Evolutionary conservation across 2,888 invertebrate genomes (phyloP), one percentile per base, ranked within the genome.

Genomic region (Luperina nickerlii): DNA sequence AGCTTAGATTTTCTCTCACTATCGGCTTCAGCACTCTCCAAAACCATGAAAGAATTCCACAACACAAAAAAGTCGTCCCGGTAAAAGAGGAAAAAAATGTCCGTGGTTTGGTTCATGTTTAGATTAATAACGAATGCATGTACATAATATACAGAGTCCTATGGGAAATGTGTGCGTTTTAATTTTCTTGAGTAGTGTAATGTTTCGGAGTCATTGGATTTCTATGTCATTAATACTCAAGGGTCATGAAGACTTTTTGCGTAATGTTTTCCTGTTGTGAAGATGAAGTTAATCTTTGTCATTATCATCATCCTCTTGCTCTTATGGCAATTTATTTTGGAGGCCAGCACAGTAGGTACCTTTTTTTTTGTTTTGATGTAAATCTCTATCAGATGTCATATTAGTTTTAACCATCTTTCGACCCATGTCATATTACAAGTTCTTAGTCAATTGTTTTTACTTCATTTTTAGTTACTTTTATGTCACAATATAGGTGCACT

Each of bases 151-250:
- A 27, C 62, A 15, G 8, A 60, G 15, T 51, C 76, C 79, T 68
- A 24, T n/a, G 79, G 60, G 87, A 48, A 7, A 51, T 11, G 67
- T 42, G 9, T 38, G 42, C 51, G 60, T 76, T 74, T 86, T 83
- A 79, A 83, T 86, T 86, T 76, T 70, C 45, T 38, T 66, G 74
- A 86, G 83, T 83, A 84, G 27, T 74, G 54, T 74, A 54, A 60
- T 54, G 54, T 76, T 65, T 65, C 38, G n/a, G 2, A 68, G 38
- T 6, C 82, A 57, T 62, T 57, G 48, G 45, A 65, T 74, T 65
- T 67, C 2, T 63, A 27, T 57, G 54, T 63, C 63, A 45, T 73
- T 57, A 32, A 67, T 57, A 42, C 73, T 45, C 75, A 15, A 13
- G 27, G n/a, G 71, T 20, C 8, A 38, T 71, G 3, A 38, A 54